Evolutionary conservation across 2,797 vertebrate species (phyloP).

Genomic region (Caiman crocodilus): DNA sequence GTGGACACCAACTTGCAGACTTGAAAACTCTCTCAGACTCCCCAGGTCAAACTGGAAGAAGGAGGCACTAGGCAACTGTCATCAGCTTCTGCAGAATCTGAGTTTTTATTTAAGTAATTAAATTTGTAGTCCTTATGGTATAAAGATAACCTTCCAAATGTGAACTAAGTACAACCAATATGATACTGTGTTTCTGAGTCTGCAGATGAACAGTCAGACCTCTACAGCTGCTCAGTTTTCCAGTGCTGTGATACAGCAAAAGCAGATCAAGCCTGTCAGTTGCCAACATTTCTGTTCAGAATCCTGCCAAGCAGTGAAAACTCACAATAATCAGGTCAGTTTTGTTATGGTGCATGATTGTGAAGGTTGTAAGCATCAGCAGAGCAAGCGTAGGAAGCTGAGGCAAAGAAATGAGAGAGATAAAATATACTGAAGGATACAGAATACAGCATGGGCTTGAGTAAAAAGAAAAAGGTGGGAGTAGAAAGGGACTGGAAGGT

Average conservation of each 20-base stretch:
- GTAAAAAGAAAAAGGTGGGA: background rate
- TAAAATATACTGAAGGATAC: rapidly evolving
- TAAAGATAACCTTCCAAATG: conserved; percentile 34
- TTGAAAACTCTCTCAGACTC: background rate
- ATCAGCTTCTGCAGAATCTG: conserved; percentile 37
- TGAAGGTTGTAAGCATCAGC: rapidly evolving
- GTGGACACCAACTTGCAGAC: background rate
- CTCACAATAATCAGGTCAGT: too few relatives aligned
- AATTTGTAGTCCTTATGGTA: conserved; percentile 49
- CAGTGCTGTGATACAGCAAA: background rate
- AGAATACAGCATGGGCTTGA: rapidly evolving
- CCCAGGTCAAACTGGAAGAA: background rate
- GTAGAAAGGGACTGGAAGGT: background rate
- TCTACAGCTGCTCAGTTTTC: background rate
- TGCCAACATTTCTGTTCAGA: background rate
- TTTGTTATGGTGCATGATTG: background rate
- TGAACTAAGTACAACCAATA: background rate
- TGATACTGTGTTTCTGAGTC: background rate
- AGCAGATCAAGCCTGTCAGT: background rate
- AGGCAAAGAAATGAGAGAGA: rapidly evolving
- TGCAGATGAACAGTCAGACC: background rate
- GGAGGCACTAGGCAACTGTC: background rate
- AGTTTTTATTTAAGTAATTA: conserved; percentile 52
- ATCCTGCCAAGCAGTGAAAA: background rate
- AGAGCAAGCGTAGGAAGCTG: rapidly evolving